Percentiles rank a stretch among this genome's conserved stretches.
Conservation (phyloP, 2,888 invertebrate genomes). For the Nipponacmea schrenckii region DNA sequence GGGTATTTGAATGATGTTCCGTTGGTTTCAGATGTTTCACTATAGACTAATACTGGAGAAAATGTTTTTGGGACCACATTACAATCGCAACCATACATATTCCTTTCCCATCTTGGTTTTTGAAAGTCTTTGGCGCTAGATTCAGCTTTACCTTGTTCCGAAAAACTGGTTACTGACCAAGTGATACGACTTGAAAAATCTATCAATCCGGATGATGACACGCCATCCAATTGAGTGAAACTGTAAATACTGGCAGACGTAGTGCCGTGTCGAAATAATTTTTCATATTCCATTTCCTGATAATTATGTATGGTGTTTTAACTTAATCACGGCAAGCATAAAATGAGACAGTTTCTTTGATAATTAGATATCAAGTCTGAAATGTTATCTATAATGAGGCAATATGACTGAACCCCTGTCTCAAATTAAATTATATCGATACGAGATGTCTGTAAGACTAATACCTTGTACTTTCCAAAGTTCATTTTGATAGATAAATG, state of each 20-base stretch:
- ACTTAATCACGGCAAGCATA: not conserved
- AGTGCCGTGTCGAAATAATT: slow-evolving; percentile 13
- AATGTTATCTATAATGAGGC: not conserved
- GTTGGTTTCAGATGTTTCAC: not conserved
- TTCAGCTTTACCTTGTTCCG: not conserved
- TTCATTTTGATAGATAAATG: slow-evolving; percentile 19
- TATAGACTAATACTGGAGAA: slow-evolving; percentile 25
- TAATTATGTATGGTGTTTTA: not conserved
- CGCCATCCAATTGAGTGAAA: slow-evolving; percentile 19
- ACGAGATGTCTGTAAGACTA: slow-evolving; percentile 8
- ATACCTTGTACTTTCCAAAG: slow-evolving; percentile 22
- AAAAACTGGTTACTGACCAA: slow-evolving; percentile 18
- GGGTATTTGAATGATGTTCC: not conserved
- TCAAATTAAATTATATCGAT: slow-evolving; percentile 1
- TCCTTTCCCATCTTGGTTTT: not conserved
- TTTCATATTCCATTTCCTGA: slow-evolving; percentile 5
- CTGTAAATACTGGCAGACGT: slow-evolving; percentile 17
- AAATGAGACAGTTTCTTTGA: too few species aligned
- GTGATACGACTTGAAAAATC: slow-evolving; percentile 23
- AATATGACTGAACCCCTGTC: not conserved
- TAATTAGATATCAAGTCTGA: not conserved
- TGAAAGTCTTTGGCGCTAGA: not conserved
- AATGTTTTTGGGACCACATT: slow-evolving; percentile 22
- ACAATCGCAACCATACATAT: not conserved
- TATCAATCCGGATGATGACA: slow-evolving; percentile 23